A percentile compares a stretch with the other conserved stretches of the same genome.
phyloP scores from a whole-genome alignment of 2,888 invertebrate genomes.

The Tinea semifulvella region DNA sequence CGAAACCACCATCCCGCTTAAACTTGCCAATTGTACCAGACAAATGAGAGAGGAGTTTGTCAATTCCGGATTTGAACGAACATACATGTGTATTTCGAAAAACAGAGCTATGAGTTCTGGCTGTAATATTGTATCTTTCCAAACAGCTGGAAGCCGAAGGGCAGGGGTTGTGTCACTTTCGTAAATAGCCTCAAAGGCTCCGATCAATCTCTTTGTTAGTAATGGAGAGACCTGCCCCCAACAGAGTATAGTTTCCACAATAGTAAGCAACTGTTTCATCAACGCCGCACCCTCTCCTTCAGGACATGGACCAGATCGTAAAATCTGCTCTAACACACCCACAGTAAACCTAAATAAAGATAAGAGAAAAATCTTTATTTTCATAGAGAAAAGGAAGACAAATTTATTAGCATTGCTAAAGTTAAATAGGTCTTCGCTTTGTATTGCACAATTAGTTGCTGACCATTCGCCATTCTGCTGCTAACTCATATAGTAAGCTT shows the following conservation, averaged over 20 bases:
- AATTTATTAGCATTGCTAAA: background rate
- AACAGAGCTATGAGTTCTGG: conserved; percentile 79
- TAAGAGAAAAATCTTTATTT: too few species aligned
- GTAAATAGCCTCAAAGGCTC: conserved; percentile 75
- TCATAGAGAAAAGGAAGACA: too few species aligned
- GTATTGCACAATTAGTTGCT: conserved; percentile 24
- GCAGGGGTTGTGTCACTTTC: conserved; percentile 72
- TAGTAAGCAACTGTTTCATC: conserved; percentile 75
- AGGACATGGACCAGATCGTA: conserved; percentile 50
- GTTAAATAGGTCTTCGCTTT: background rate
- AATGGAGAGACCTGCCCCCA: conserved; percentile 82
- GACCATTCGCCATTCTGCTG: too few species aligned
- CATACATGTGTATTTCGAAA: conserved; percentile 85
- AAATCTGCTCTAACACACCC: conserved; percentile 50
- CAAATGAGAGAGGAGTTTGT: conserved; percentile 83
- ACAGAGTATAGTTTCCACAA: conserved; percentile 79
- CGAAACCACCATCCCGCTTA: conserved; percentile 48
- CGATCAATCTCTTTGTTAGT: conserved; percentile 75
- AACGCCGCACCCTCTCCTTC: conserved; percentile 64
- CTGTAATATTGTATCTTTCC: conserved; percentile 81
- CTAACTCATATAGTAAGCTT: too few species aligned
- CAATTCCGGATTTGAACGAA: conserved; percentile 77
- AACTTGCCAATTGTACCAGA: conserved; percentile 76
- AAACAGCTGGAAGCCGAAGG: conserved; percentile 71
- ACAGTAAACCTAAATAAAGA: conserved; percentile 58